Conservation (phyloP, 2,113 vertebrate species). For the Oceanites oceanicus region DNA sequence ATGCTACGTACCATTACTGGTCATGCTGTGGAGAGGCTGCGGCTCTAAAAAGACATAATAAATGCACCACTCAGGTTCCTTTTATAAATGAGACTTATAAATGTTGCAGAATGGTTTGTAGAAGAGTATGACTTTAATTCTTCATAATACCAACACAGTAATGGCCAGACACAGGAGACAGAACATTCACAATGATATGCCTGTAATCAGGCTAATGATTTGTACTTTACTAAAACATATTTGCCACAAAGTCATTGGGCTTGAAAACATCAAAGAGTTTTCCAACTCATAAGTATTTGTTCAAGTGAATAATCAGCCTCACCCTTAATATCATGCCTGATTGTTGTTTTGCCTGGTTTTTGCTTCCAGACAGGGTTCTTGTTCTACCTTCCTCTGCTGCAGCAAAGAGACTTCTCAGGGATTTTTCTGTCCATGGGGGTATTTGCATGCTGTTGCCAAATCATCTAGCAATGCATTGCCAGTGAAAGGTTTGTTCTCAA, state of each 20-base stretch:
- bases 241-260: background rate
- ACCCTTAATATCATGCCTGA: background rate
- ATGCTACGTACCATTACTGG: background rate
- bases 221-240: background rate
- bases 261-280: background rate
- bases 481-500: background rate
- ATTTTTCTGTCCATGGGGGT: background rate
- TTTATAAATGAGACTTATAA: background rate
- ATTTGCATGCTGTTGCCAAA: background rate
- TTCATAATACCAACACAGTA: background rate
- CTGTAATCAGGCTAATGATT: slow-evolving; percentile 12
- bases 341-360: background rate
- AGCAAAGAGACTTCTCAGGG: background rate
- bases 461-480: background rate
- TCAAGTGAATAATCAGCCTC: background rate
- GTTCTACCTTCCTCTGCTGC: background rate
- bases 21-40: background rate
- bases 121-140: background rate
- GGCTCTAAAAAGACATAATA: background rate
- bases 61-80: background rate
- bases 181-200: background rate
- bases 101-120: background rate
- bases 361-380: background rate
- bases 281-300: background rate
- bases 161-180: background rate